A percentile compares a stretch with the other conserved stretches of the same genome.
Conservation (phyloP, 2,888 invertebrate genomes). For the Rhogogaster chlorosoma region DNA sequence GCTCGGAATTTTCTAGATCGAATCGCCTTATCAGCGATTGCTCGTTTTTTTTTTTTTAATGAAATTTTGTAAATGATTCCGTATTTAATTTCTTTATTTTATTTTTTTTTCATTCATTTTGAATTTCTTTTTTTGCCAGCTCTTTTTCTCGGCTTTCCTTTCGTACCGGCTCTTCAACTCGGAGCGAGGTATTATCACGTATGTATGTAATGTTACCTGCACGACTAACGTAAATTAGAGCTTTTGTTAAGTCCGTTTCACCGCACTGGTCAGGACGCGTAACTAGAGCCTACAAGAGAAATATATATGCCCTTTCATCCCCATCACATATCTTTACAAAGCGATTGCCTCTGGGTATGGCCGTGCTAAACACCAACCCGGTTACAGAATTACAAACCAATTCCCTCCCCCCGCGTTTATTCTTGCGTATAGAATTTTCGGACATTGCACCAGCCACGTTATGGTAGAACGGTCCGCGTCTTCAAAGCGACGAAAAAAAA, state of each 20-base stretch:
- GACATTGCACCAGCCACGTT: neutral
- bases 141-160: neutral
- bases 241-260: slow-evolving; percentile 28
- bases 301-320: slow-evolving; percentile 16
- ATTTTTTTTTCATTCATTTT: neutral
- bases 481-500: neutral
- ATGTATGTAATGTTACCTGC: neutral
- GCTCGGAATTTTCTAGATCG: neutral
- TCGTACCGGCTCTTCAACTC: neutral
- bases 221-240: no score
- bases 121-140: neutral
- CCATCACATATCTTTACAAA: slow-evolving; percentile 38
- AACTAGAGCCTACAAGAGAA: neutral
- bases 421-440: slow-evolving; percentile 20
- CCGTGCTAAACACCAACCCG: neutral
- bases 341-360: slow-evolving; percentile 43
- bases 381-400: slow-evolving; percentile 12
- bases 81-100: neutral
- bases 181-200: neutral
- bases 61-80: no score
- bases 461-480: neutral
- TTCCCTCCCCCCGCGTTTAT: slow-evolving; percentile 19
- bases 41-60: neutral
- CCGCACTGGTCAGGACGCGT: slow-evolving; percentile 24
- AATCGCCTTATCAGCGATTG: neutral